These are phyloP conservation scores for Drosophila insularis DNA, from an alignment of 1,140 invertebrate species.

Conservation along the genomic window DNA sequence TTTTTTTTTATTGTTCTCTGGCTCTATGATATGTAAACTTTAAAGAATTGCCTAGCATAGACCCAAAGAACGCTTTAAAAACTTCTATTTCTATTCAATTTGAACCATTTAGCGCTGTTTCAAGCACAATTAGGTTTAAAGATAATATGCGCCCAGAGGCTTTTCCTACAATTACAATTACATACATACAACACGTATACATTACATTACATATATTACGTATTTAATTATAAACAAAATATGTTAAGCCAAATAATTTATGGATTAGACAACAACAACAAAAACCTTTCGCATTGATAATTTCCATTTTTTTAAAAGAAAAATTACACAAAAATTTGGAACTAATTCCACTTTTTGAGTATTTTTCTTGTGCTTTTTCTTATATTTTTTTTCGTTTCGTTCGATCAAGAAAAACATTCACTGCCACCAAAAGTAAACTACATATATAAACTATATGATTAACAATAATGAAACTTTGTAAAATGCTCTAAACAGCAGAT, in stretches of 20 bases:
- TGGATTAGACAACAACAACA: constrained; percentile 33
- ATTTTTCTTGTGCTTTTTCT: constrained; percentile 8
- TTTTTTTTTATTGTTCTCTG: constrained; percentile 48
- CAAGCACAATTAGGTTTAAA: constrained; percentile 78
- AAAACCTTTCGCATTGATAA: not conserved
- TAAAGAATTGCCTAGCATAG: constrained; percentile 45
- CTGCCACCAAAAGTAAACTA: constrained; percentile 47
- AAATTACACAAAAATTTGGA: not conserved
- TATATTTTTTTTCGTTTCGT: constrained; percentile 10
- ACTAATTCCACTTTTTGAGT: not conserved
- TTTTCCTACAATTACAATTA: constrained; percentile 69
- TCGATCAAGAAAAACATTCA: constrained; percentile 23
- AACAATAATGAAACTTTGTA: constrained; percentile 62
- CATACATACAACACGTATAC: constrained; percentile 59
- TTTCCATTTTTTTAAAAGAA: not conserved
- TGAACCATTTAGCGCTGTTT: constrained; percentile 42
- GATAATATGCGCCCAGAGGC: constrained; percentile 69
- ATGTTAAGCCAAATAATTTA: constrained; percentile 78
- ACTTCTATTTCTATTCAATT: constrained; percentile 22
- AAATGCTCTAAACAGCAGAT: constrained; percentile 32
- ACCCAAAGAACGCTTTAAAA: constrained; percentile 54
- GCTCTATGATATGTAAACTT: constrained; percentile 51
- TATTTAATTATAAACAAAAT: constrained; percentile 77
- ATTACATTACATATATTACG: constrained; percentile 59
- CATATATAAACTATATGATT: constrained; percentile 8